phyloP scores from a whole-genome alignment of 2,888 invertebrate genomes.

The Esperia sulphurella region DNA sequence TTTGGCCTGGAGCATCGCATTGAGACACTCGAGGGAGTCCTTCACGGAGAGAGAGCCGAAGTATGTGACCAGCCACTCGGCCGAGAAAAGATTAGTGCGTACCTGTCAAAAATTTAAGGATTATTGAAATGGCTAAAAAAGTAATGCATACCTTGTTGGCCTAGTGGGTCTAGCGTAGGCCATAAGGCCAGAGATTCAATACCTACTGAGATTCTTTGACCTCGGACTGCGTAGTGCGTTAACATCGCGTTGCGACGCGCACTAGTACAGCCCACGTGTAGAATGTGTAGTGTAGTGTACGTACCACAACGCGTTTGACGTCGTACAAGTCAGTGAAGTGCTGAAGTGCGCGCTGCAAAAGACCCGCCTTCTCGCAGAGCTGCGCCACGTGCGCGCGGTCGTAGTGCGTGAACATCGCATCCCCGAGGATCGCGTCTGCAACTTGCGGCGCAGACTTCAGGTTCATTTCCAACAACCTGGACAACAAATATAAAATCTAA shows the following conservation, averaged over 20 bases:
- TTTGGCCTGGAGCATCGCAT: slow-evolving; percentile 99
- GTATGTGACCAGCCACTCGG: slow-evolving; percentile 98
- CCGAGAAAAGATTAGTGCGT: slow-evolving; percentile 96
- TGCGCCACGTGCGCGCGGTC: slow-evolving; percentile 99
- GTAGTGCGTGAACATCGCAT: slow-evolving; percentile 99
- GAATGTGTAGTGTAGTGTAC: neutral
- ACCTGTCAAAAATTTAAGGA: slow-evolving; percentile 61
- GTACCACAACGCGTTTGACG: slow-evolving; percentile 96
- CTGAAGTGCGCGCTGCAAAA: slow-evolving; percentile 97
- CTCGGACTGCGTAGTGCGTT: too few relatives aligned
- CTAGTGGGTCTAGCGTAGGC: too few relatives aligned
- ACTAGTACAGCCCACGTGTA: too few relatives aligned
- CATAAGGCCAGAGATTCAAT: too few relatives aligned
- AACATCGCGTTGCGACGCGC: too few relatives aligned
- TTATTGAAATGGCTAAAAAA: neutral
- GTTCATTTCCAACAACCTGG: slow-evolving; percentile 96
- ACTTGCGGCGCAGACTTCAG: slow-evolving; percentile 99
- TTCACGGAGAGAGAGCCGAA: slow-evolving; percentile 99
- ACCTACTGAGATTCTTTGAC: too few relatives aligned
- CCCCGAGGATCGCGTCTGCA: slow-evolving; percentile 98
- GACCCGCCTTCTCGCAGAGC: slow-evolving; percentile 98
- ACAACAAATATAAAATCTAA: neutral
- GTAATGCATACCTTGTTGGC: too few relatives aligned
- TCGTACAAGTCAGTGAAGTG: slow-evolving; percentile 99
- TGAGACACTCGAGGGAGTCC: slow-evolving; percentile 97